Percentiles rank a stretch among this genome's conserved stretches.
These are phyloP conservation scores for Hydrochoerus hydrochaeris DNA, from an alignment of 2,113 vertebrate species.

Conservation along the genomic window DNA sequence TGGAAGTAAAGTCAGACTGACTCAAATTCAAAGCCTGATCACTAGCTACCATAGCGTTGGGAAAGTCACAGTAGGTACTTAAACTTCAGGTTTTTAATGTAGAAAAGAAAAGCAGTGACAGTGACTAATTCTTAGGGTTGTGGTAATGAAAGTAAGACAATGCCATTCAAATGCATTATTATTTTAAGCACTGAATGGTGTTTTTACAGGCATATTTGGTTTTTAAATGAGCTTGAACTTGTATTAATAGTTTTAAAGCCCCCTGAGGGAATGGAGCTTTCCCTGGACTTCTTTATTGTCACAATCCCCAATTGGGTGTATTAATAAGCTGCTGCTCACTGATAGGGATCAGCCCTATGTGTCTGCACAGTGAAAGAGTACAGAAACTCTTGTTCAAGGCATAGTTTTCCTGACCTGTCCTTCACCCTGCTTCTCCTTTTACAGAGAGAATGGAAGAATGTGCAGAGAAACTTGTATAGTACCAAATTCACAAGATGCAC, in stretches of 20 bases:
- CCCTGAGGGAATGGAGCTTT: slow-evolving; percentile 62
- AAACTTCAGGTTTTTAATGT: neutral
- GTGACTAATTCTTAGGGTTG: neutral
- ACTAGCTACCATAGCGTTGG: neutral
- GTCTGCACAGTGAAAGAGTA: slow-evolving; percentile 33
- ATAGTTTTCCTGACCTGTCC: slow-evolving; percentile 60
- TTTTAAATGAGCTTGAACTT: slow-evolving; percentile 60
- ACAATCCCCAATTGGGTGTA: neutral
- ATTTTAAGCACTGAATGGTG: slow-evolving; percentile 56
- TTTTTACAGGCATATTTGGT: slow-evolving; percentile 54
- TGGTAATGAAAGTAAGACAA: slow-evolving; percentile 54
- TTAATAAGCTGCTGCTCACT: neutral
- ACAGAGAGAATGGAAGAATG: neutral
- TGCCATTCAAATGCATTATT: slow-evolving; percentile 27
- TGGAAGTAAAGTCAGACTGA: neutral
- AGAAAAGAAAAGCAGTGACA: neutral
- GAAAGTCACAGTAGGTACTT: neutral
- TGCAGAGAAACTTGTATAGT: slow-evolving; percentile 9
- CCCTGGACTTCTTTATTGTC: slow-evolving; percentile 55
- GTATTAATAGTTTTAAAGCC: slow-evolving; percentile 63
- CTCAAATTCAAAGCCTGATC: neutral
- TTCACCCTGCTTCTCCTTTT: slow-evolving; percentile 37
- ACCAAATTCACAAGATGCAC: neutral
- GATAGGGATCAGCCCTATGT: slow-evolving; percentile 37
- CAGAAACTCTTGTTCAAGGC: slow-evolving; percentile 58